Conservation (phyloP, 2,797 vertebrate genomes). For the Danionella dracula region DNA sequence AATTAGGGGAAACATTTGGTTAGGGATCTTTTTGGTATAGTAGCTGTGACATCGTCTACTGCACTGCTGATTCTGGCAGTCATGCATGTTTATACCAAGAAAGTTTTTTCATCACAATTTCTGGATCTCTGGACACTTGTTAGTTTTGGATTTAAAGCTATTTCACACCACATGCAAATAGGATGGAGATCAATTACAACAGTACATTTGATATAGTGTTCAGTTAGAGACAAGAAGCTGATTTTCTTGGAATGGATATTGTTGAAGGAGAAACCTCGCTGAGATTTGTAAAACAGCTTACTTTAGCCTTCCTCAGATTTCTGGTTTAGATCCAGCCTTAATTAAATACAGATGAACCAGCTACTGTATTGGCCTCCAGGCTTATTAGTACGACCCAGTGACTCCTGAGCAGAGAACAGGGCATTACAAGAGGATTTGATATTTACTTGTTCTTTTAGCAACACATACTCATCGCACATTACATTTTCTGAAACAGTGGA, state of each 20-base stretch:
- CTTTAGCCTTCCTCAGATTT: too few relatives aligned
- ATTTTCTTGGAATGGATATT: neutral
- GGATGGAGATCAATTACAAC: neutral
- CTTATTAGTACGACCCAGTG: neutral
- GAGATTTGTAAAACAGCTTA: too few relatives aligned
- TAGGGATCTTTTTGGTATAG: conserved; percentile 16
- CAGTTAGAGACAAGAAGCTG: neutral
- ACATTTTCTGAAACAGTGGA: neutral
- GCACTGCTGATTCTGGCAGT: neutral
- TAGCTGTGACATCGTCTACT: neutral
- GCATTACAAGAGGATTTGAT: too few relatives aligned
- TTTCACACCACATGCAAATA: neutral
- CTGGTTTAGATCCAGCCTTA: too few relatives aligned
- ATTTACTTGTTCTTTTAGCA: too few relatives aligned
- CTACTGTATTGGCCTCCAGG: too few relatives aligned
- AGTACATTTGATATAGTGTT: neutral
- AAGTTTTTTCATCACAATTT: neutral
- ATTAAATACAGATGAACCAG: too few relatives aligned
- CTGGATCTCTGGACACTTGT: neutral
- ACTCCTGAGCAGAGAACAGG: neutral
- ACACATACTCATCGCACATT: too few relatives aligned
- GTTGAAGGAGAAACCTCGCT: neutral
- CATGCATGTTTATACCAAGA: too few relatives aligned
- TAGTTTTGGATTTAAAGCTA: neutral
- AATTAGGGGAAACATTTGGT: conserved; percentile 40